phyloP scores from a whole-genome alignment of 1,140 invertebrate species.

The Dufourea novaeangliae region DNA sequence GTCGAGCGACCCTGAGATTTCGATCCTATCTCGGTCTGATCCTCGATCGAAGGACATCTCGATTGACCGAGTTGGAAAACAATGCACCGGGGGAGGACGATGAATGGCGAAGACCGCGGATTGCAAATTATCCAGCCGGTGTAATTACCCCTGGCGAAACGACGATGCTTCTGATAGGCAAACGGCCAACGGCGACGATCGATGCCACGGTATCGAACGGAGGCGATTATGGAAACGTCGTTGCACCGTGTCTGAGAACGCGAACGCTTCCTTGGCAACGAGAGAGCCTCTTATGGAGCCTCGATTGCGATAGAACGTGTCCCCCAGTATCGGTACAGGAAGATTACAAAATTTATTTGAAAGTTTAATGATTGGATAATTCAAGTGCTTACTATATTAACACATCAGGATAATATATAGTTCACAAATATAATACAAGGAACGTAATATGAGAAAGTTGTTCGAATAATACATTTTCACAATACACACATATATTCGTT shows the following conservation, averaged over 20 bases:
- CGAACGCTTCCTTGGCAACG: constrained; percentile 2
- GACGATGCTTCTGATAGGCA: constrained; percentile 62
- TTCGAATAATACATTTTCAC: too few relatives aligned
- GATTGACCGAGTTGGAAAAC: constrained; percentile 73
- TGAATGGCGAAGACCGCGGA: constrained; percentile 45
- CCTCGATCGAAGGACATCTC: constrained; percentile 73
- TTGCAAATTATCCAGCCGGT: constrained; percentile 63
- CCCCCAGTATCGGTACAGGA: background rate
- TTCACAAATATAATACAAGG: too few relatives aligned
- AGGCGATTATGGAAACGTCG: constrained; percentile 30
- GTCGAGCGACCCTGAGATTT: constrained; percentile 68
- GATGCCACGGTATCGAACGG: constrained; percentile 32
- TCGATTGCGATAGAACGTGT: background rate
- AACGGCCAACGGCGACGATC: constrained; percentile 35
- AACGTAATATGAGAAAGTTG: too few relatives aligned
- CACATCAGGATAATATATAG: too few relatives aligned
- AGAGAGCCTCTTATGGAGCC: constrained; percentile 1
- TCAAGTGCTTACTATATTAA: too few relatives aligned
- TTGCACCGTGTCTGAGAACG: background rate
- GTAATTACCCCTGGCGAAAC: constrained; percentile 68
- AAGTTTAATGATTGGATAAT: too few relatives aligned
- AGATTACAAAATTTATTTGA: background rate
- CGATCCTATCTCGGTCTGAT: constrained; percentile 68
- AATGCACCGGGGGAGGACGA: constrained; percentile 53
- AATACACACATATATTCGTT: too few relatives aligned